phyloP scores from a whole-genome alignment of 1,140 invertebrate species.

The Drosophila lini region DNA sequence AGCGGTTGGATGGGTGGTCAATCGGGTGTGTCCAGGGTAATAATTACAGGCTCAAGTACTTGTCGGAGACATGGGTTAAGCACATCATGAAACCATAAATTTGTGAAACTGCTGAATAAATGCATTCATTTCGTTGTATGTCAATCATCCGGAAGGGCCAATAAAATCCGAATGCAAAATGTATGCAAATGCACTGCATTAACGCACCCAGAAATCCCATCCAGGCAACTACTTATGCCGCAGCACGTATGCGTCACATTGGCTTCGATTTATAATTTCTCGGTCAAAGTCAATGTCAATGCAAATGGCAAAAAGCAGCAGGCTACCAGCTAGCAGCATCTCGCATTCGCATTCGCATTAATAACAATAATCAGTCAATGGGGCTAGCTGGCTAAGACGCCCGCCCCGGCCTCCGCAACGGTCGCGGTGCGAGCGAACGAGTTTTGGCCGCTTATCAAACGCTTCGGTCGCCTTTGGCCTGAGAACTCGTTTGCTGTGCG shows the following conservation, averaged over 20 bases:
- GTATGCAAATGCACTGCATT: constrained; percentile 17
- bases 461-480: constrained; percentile 37
- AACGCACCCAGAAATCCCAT: constrained; percentile 10
- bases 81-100: constrained; percentile 12
- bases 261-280: constrained; percentile 76
- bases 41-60: constrained; percentile 33
- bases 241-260: constrained; percentile 65
- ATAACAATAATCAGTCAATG: constrained; percentile 58
- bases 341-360: constrained; percentile 54
- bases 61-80: not conserved
- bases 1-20: constrained; percentile 15
- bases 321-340: constrained; percentile 30
- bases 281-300: constrained; percentile 84
- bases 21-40: constrained; percentile 26
- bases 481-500: constrained; percentile 59
- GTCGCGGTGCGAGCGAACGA: constrained; percentile 60
- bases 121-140: constrained; percentile 17
- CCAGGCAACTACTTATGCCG: constrained; percentile 2
- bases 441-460: constrained; percentile 67
- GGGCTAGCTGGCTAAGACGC: constrained; percentile 37
- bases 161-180: constrained; percentile 6
- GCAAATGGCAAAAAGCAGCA: constrained; percentile 67
- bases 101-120: not conserved
- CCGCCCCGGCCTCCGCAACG: constrained; percentile 33
- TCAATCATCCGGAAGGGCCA: constrained; percentile 6